Evolutionary conservation across 1,140 invertebrate species (phyloP), one percentile per base, ranked within the genome.

Genomic region (Agrilus planipennis): DNA sequence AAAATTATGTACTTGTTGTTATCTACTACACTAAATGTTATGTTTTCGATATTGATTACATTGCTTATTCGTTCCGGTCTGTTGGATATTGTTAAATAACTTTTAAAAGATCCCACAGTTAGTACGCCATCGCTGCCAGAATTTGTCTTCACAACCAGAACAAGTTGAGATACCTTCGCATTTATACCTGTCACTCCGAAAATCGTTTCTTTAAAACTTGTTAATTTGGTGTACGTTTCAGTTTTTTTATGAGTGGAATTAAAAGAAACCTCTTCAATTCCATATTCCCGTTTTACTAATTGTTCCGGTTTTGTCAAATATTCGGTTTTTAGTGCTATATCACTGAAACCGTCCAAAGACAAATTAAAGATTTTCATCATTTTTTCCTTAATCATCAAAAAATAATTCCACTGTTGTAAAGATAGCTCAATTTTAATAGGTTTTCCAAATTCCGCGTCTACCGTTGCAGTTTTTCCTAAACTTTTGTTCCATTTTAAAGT

Each of bases 391-490:
- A 71, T 61, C 18, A 36, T 44, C 5, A 64, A 41, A 5, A 73
- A 49, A 37, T 65, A 46, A 25, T 52, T 53, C 18, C 65, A 51
- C 21, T 58, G 61, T 0, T 57, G 53, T 12, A 65, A 43, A 3
- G 68, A 70, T 44, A 70, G 58, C 46, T 71, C 57, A 5, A 77
- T 34, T 60, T 71, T 73, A 0, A 72, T 63, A 2, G 76, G 76
- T 46, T 73, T 65, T 34, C 70, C 73, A 44, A 78, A 52, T 16
- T 71, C 67, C 11, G 78, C 41, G 18, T 60, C 60, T 5, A 77
- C 52, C 31, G 63, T 62, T 5, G 61, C 51, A 41, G 52, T 58
- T 51, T 69, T 69, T 3, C 62, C 58, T 7, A 61, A 20, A 58
- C 61, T 39, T 53, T 61, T 63, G 48, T 68, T 57, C 39, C 59